phyloP scores from a whole-genome alignment of 2,113 vertebrate species.

The Macquaria australasica region DNA sequence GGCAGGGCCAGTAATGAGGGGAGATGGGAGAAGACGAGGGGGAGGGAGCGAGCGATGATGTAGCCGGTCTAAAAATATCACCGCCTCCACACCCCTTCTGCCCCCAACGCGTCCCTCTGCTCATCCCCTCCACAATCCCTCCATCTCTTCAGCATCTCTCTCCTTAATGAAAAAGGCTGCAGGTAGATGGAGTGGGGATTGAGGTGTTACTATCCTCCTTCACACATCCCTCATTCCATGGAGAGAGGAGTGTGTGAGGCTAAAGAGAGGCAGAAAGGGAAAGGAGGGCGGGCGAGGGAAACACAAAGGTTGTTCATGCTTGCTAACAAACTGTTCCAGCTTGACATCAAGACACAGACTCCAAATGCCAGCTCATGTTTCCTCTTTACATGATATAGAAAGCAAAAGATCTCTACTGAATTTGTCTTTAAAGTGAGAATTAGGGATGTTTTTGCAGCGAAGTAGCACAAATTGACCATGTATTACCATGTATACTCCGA shows the following conservation, averaged over 20 bases:
- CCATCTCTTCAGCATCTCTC: constrained; percentile 28
- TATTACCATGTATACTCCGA: background rate
- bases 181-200: constrained; percentile 1
- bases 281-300: background rate
- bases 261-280: background rate
- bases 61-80: constrained; percentile 72
- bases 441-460: background rate
- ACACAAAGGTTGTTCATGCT: constrained; percentile 15
- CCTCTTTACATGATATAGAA: background rate
- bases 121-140: constrained; percentile 25
- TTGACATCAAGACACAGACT: constrained; percentile 10
- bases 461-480: background rate
- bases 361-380: constrained; percentile 38
- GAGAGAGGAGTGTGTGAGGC: background rate
- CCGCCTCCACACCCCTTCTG: constrained; percentile 57
- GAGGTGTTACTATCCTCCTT: constrained; percentile 13
- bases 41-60: constrained; percentile 51
- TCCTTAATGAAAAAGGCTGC: constrained; percentile 30
- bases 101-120: constrained; percentile 26
- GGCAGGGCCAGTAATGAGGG: constrained; percentile 52
- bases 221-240: background rate
- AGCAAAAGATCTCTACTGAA: background rate
- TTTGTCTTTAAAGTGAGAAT: background rate
- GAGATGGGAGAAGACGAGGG: constrained; percentile 46
- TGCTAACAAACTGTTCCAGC: constrained; percentile 9